These are phyloP conservation scores for Tyto alba DNA, from an alignment of 2,113 vertebrate genomes.

Conservation along the genomic window DNA sequence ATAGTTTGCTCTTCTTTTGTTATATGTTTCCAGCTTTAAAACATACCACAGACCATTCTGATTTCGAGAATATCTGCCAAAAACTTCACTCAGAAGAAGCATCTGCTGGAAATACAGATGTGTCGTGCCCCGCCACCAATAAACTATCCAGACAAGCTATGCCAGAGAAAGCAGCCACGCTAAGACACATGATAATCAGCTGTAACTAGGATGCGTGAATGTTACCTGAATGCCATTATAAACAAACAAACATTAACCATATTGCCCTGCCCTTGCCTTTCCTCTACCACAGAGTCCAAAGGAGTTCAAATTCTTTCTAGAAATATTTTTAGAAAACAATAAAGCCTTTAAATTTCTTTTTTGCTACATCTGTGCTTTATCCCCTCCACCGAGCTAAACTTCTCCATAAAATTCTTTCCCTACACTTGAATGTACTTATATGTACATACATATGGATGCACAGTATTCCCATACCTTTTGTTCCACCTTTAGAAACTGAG, in stretches of 20 bases:
- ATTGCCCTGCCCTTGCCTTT: not conserved
- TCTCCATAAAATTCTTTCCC: not conserved
- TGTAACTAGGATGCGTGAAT: not conserved
- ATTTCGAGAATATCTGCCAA: not conserved
- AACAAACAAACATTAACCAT: not conserved
- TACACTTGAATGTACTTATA: not conserved
- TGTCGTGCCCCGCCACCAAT: too few relatives aligned
- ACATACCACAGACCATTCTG: not conserved
- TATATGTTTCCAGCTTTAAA: not conserved
- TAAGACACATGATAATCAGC: too few relatives aligned
- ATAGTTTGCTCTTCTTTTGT: not conserved
- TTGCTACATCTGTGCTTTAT: not conserved
- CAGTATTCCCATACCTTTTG: conserved; percentile 82
- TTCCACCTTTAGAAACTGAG: conserved; percentile 86
- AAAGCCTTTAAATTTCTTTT: not conserved
- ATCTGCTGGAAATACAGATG: not conserved
- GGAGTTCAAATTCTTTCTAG: not conserved
- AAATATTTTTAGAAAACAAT: not conserved
- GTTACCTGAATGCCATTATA: not conserved
- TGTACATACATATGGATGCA: fast-evolving
- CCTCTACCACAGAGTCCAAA: not conserved
- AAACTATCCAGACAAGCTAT: not conserved
- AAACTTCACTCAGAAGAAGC: not conserved
- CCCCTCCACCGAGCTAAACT: too few relatives aligned
- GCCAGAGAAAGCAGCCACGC: not conserved